Conservation (phyloP, 2,113 vertebrate species). For the Rissa tridactyla region DNA sequence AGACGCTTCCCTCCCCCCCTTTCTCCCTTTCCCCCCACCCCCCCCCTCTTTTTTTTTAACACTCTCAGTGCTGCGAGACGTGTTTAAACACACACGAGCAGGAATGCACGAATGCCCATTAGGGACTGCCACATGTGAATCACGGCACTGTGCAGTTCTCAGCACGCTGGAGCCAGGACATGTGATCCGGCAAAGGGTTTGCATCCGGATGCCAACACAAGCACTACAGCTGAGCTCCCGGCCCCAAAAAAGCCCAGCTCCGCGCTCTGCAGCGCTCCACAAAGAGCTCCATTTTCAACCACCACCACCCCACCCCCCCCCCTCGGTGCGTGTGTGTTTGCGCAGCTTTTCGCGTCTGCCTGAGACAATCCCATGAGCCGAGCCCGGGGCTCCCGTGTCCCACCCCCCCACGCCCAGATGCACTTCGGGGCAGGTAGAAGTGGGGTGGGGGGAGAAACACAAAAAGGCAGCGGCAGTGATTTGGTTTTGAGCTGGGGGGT, state of each 20-base stretch:
- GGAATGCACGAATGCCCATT: conserved; percentile 69
- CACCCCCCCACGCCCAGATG: not conserved
- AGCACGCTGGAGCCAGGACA: conserved; percentile 77
- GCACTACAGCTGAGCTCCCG: conserved; percentile 76
- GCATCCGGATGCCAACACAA: conserved; percentile 76
- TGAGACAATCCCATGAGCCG: not conserved
- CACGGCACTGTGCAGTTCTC: conserved; percentile 78
- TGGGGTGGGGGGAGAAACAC: not conserved
- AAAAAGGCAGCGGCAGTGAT: not conserved
- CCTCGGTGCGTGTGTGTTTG: not conserved
- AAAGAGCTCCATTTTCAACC: conserved; percentile 25
- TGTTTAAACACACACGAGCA: conserved; percentile 58
- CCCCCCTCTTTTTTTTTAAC: not conserved
- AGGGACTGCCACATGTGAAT: conserved; percentile 68
- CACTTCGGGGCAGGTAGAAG: not conserved
- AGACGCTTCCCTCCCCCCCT: not conserved
- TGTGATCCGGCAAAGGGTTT: conserved; percentile 78
- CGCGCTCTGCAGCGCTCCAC: conserved; percentile 38
- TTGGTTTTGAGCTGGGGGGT: not conserved
- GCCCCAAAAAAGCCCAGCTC: conserved; percentile 40
- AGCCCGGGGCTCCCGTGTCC: not conserved
- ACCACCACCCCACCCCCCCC: not conserved
- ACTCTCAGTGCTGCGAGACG: conserved; percentile 13
- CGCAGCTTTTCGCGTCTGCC: not conserved
- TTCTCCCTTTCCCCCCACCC: too few species aligned